Evolutionary conservation across 2,797 vertebrate species (phyloP).

Genomic region (Hydrocynus forskahlii): DNA sequence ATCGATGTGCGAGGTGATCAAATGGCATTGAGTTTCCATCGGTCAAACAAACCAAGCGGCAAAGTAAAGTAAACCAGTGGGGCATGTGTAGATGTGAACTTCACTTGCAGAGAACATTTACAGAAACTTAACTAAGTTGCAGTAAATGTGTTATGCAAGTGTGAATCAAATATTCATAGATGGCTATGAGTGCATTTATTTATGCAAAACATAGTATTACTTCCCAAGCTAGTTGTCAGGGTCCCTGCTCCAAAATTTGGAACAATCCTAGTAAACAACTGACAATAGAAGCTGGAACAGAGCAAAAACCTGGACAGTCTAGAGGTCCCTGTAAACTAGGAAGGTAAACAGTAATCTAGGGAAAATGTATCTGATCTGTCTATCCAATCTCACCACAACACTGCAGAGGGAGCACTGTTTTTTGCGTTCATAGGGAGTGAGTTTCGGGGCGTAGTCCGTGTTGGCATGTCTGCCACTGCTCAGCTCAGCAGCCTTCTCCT

Average conservation of each 20-base stretch:
- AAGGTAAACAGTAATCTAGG: not conserved
- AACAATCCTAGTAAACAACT: not conserved
- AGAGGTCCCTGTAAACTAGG: not conserved
- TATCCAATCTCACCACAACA: conserved; percentile 80
- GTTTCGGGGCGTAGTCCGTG: conserved; percentile 95
- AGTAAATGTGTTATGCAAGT: not conserved
- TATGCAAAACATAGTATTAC: not conserved
- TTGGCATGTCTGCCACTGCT: conserved; percentile 96
- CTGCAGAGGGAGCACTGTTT: conserved; percentile 94
- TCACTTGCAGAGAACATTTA: not conserved
- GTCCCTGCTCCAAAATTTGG: not conserved
- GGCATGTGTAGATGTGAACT: too few relatives aligned
- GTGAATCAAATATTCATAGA: not conserved
- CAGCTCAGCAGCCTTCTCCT: conserved; percentile 97
- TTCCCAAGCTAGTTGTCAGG: too few relatives aligned
- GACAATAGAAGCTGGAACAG: not conserved
- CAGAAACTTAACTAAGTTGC: not conserved
- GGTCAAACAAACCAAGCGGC: not conserved
- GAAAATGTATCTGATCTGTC: not conserved
- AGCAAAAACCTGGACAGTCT: not conserved
- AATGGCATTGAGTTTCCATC: not conserved
- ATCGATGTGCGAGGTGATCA: not conserved
- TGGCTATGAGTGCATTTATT: not conserved
- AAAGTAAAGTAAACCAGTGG: not conserved
- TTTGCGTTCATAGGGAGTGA: conserved; percentile 95